These are phyloP conservation scores for Danaus chrysippus DNA, from an alignment of 2,888 invertebrate genomes.

Conservation along the genomic window DNA sequence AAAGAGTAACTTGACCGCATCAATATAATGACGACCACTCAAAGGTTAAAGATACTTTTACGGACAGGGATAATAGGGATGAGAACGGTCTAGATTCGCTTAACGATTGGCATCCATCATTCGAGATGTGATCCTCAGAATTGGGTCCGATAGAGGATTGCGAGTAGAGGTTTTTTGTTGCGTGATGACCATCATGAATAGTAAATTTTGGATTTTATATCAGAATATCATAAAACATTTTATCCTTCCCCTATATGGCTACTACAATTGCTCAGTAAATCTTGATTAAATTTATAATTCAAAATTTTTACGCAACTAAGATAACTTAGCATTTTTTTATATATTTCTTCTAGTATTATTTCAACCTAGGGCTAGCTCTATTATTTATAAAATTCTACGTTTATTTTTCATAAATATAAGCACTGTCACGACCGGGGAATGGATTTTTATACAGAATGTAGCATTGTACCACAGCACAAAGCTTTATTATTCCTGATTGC, in stretches of 20 bases:
- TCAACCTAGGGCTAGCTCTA: not conserved
- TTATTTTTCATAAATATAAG: not conserved
- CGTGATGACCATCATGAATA: slow-evolving; percentile 2
- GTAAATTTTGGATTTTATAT: not conserved
- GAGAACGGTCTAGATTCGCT: slow-evolving; percentile 36
- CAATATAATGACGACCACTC: slow-evolving; percentile 53
- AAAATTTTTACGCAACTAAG: too few relatives aligned
- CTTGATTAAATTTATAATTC: slow-evolving; percentile 2
- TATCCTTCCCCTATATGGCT: not conserved
- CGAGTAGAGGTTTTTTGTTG: slow-evolving; percentile 22
- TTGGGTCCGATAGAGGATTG: slow-evolving; percentile 35
- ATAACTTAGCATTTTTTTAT: too few relatives aligned
- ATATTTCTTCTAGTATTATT: too few relatives aligned
- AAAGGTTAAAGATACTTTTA: slow-evolving; percentile 50
- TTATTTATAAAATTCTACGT: not conserved
- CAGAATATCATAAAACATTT: not conserved
- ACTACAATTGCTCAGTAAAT: slow-evolving; percentile 6
- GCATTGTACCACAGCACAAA: slow-evolving; percentile 24
- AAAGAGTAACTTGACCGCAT: slow-evolving; percentile 50
- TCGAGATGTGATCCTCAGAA: slow-evolving; percentile 31
- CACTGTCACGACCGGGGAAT: slow-evolving; percentile 10
- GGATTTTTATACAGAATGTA: slow-evolving; percentile 27
- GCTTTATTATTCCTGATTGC: slow-evolving; percentile 33
- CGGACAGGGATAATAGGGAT: slow-evolving; percentile 38
- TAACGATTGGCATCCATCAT: slow-evolving; percentile 43